Percentiles rank a stretch among this genome's conserved stretches.
Conservation (phyloP, 2,113 vertebrate genomes). For the Gambusia holbrooki region DNA sequence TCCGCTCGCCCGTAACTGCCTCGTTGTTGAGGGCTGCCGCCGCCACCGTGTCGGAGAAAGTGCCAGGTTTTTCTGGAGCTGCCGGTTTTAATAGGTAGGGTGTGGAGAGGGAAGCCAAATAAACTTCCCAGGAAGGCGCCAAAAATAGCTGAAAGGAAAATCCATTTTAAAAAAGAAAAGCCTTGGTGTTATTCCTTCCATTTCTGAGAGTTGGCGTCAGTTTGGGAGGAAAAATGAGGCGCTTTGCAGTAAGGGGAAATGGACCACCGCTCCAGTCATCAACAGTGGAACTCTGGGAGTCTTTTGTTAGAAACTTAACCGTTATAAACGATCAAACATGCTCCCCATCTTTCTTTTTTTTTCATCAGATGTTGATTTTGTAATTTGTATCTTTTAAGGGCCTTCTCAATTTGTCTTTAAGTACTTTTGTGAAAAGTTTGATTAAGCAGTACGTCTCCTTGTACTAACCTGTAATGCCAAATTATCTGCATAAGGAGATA, state of each 20-base stretch:
- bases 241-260: constrained; percentile 24
- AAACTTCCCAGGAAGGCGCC: constrained; percentile 58
- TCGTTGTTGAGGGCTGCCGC: constrained; percentile 25
- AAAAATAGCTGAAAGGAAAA: constrained; percentile 58
- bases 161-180: constrained; percentile 52
- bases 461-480: no score
- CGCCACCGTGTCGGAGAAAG: constrained; percentile 3
- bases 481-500: no score
- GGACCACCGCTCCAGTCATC: constrained; percentile 10
- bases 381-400: no score
- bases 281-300: neutral
- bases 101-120: constrained; percentile 55
- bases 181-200: constrained; percentile 33
- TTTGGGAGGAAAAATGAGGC: constrained; percentile 28
- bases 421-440: no score
- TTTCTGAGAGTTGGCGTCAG: constrained; percentile 16
- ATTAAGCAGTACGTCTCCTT: no score
- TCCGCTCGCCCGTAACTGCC: neutral
- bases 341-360: neutral
- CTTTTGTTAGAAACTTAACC: constrained; percentile 3
- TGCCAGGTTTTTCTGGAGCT: constrained; percentile 32
- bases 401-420: no score
- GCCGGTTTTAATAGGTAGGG: constrained; percentile 62
- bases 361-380: no score
- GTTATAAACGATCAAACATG: neutral